These are phyloP conservation scores for Rallus limicola DNA, from an alignment of 2,113 vertebrate genomes.

Conservation along the genomic window DNA sequence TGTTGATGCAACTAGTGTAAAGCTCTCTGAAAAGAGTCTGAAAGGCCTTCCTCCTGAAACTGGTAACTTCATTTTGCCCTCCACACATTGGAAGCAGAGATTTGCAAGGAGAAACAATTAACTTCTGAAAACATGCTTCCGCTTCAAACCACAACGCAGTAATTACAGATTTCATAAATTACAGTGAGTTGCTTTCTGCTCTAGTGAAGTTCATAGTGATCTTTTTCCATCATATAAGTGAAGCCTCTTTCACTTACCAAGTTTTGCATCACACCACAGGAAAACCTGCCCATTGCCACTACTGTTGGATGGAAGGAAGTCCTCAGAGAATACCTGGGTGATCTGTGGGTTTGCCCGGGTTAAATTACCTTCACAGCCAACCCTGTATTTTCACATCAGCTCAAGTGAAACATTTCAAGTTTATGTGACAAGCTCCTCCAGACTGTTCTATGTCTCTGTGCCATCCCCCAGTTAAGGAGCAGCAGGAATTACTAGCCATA, in stretches of 20 bases:
- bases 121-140: constrained; percentile 1
- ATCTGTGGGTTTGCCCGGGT: not conserved
- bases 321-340: not conserved
- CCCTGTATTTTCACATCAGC: not conserved
- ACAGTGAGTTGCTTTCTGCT: not conserved
- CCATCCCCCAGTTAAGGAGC: not conserved
- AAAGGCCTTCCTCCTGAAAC: not conserved
- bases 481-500: not conserved
- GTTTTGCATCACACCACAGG: not conserved
- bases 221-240: not conserved
- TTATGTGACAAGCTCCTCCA: not conserved
- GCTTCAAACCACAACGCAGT: not conserved
- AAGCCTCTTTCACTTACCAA: not conserved
- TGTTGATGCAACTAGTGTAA: not conserved
- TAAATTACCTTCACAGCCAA: not conserved
- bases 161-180: not conserved
- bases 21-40: not conserved
- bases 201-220: not conserved
- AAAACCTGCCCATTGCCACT: not conserved
- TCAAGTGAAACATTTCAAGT: not conserved
- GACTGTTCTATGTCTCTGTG: not conserved
- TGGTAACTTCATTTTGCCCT: not conserved
- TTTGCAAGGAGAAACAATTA: not conserved
- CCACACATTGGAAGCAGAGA: not conserved
- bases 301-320: not conserved